Evolutionary conservation across 2,113 vertebrate genomes (phyloP).

Genomic region (Polypterus bichir): DNA sequence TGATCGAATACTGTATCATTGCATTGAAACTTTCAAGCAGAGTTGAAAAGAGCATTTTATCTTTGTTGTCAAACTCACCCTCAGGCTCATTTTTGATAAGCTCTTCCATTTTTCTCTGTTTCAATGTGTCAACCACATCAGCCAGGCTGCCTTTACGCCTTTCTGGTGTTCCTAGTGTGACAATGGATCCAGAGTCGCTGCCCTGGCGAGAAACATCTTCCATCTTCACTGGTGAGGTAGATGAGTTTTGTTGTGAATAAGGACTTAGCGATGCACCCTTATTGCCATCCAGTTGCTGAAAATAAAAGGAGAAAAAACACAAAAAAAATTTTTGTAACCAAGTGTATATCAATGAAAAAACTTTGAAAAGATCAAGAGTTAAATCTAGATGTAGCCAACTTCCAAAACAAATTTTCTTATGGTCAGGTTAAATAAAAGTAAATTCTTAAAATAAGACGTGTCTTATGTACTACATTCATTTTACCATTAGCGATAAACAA

Average conservation of each 20-base stretch:
- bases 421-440: too few species aligned
- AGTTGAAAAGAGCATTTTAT: slow-evolving; percentile 1
- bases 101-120: slow-evolving; percentile 98
- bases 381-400: too few species aligned
- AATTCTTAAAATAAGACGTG: too few species aligned
- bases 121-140: slow-evolving; percentile 93
- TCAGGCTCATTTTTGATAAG: slow-evolving; percentile 96
- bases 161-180: slow-evolving; percentile 79
- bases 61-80: slow-evolving; percentile 59
- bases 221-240: slow-evolving; percentile 96
- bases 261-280: slow-evolving; percentile 80
- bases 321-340: too few species aligned
- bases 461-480: too few species aligned
- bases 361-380: too few species aligned
- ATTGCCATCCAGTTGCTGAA: slow-evolving; percentile 83
- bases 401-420: too few species aligned
- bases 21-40: too few species aligned
- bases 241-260: slow-evolving; percentile 85
- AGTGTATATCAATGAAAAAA: too few species aligned
- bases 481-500: too few species aligned
- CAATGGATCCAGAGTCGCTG: slow-evolving; percentile 65
- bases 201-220: slow-evolving; percentile 75
- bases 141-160: slow-evolving; percentile 94
- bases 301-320: slow-evolving; percentile 1
- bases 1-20: too few species aligned